Evolutionary conservation across 2,888 invertebrate genomes (phyloP).

Genomic region (Smittia sp.): DNA sequence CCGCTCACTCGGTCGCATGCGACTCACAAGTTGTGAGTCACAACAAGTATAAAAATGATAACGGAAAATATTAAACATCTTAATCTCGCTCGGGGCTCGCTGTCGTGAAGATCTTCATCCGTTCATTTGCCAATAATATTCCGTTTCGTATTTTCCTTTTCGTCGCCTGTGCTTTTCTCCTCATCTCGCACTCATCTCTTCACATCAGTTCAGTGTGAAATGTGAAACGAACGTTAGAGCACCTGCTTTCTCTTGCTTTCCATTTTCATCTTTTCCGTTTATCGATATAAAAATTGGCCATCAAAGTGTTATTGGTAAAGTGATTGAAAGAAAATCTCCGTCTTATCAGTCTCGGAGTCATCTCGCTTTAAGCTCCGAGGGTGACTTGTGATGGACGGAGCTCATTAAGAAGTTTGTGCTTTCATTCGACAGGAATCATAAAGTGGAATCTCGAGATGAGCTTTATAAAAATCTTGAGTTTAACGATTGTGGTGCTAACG

Average conservation of each 20-base stretch:
- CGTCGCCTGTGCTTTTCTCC: neutral
- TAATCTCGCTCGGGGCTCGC: conserved; percentile 28
- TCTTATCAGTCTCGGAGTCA: neutral
- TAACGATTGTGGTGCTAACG: neutral
- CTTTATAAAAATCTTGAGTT: neutral
- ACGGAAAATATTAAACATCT: conserved; percentile 39
- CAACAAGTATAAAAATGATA: conserved; percentile 36
- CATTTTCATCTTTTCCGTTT: neutral
- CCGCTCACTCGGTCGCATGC: too few species aligned
- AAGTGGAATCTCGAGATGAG: conserved; percentile 8
- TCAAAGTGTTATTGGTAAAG: too few species aligned
- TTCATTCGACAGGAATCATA: neutral
- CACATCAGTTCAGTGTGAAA: conserved; percentile 28
- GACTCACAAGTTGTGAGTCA: too few species aligned
- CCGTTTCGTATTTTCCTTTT: neutral
- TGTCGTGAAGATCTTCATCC: conserved; percentile 35
- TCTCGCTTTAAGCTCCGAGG: neutral
- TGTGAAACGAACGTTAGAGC: conserved; percentile 20
- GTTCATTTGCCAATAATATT: conserved; percentile 16
- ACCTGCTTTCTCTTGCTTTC: conserved; percentile 17
- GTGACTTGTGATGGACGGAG: neutral
- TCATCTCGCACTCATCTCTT: neutral
- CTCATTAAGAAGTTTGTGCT: neutral
- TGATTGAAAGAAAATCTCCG: neutral
- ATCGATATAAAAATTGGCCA: neutral